Percentiles rank a stretch among this genome's conserved stretches.
Evolutionary conservation across 2,888 invertebrate genomes (phyloP).

Genomic region (Oasisia sp.): DNA sequence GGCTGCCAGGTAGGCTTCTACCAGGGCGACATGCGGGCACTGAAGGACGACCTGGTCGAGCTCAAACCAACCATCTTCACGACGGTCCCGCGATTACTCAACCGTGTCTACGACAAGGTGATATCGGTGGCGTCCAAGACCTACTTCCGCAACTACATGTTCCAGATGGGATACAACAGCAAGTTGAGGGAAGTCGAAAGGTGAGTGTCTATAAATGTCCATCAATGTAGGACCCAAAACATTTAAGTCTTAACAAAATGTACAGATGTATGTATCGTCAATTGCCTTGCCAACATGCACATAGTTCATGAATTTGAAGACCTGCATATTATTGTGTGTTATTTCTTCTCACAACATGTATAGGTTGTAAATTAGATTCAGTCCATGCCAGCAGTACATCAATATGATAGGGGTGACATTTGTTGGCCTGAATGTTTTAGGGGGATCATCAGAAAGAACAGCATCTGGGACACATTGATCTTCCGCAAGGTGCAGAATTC

Average conservation of each 20-base stretch:
- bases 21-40: conserved; percentile 57
- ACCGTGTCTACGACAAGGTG: conserved; percentile 62
- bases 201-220: not conserved
- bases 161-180: conserved; percentile 7
- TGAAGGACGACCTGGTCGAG: conserved; percentile 59
- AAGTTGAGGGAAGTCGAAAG: not conserved
- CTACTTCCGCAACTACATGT: conserved; percentile 1
- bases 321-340: no score
- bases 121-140: not conserved
- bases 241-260: not conserved
- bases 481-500: conserved; percentile 93
- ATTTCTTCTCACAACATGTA: no score
- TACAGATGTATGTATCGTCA: no score
- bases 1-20: conserved; percentile 57
- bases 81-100: conserved; percentile 62
- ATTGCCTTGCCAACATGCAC: no score
- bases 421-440: not conserved
- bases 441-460: conserved; percentile 77
- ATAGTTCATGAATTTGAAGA: no score
- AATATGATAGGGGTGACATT: not conserved
- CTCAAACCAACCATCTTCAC: conserved; percentile 61
- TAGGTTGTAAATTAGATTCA: no score
- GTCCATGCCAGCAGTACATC: not conserved
- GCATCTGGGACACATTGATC: conserved; percentile 91
- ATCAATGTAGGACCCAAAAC: not conserved